Conservation (phyloP, 2,113 vertebrate species). For the cattle (Bos taurus) region DNA sequence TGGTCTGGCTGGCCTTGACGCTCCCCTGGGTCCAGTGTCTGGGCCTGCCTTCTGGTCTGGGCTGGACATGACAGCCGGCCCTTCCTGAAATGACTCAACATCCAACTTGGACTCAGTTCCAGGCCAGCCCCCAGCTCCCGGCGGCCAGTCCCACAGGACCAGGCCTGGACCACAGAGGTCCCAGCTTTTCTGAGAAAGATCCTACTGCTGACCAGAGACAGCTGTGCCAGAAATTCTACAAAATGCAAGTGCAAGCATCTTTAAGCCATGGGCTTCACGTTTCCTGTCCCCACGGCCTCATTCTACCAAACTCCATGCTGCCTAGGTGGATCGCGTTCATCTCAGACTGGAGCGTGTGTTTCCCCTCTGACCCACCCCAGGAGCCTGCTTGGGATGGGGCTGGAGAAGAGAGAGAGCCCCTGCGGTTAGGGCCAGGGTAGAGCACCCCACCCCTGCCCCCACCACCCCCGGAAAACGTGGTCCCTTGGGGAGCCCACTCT, state of each 20-base stretch:
- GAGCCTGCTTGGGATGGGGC: not conserved
- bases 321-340: not conserved
- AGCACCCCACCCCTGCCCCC: not conserved
- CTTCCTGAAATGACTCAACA: slow-evolving; percentile 11
- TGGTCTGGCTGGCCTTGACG: not conserved
- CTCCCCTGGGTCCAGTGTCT: not conserved
- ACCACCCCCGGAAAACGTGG: not conserved
- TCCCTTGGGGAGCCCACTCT: not conserved
- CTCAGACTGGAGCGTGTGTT: not conserved
- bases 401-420: not conserved
- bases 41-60: not conserved
- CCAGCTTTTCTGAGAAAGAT: slow-evolving; percentile 35
- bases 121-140: not conserved
- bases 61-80: slow-evolving; percentile 13
- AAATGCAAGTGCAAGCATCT: not conserved
- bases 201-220: not conserved
- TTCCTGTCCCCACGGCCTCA: not conserved
- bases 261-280: not conserved
- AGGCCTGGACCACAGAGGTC: not conserved
- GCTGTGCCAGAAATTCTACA: slow-evolving; percentile 6
- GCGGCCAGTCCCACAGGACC: not conserved
- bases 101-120: not conserved
- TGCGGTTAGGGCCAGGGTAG: not conserved
- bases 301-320: not conserved
- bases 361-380: not conserved